A percentile compares a stretch with the other conserved stretches of the same genome.
Evolutionary conservation across 2,888 invertebrate genomes (phyloP).

Genomic region (Bombylius major): DNA sequence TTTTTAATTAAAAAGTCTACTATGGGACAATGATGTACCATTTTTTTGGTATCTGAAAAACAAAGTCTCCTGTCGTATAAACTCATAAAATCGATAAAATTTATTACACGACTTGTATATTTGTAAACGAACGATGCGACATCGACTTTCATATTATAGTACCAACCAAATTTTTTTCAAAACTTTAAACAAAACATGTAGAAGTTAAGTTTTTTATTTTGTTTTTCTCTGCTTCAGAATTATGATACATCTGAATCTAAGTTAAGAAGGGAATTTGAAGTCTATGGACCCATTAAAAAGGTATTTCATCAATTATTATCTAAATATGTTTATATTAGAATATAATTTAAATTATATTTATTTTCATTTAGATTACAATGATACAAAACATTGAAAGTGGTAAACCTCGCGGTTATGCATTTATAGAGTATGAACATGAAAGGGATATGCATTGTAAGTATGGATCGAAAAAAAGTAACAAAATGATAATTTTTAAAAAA

Average conservation of each 20-base stretch:
- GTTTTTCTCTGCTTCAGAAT: slow-evolving; percentile 54
- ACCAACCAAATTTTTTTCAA: no score
- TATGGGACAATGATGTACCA: no score
- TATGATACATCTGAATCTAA: slow-evolving; percentile 99
- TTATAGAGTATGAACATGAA: slow-evolving; percentile 99
- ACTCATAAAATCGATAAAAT: no score
- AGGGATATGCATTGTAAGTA: slow-evolving; percentile 99
- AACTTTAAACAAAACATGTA: no score
- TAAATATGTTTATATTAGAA: no score
- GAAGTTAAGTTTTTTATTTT: neutral
- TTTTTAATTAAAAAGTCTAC: neutral
- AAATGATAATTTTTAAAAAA: neutral
- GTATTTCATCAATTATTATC: slow-evolving; percentile 43
- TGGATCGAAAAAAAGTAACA: neutral
- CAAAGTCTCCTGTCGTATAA: no score
- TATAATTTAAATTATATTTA: slow-evolving; percentile 1
- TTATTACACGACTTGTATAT: no score
- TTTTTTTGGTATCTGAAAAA: no score
- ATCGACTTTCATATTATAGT: no score
- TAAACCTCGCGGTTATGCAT: slow-evolving; percentile 97
- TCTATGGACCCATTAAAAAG: slow-evolving; percentile 94
- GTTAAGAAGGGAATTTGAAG: slow-evolving; percentile 92
- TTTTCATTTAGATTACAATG: slow-evolving; percentile 64
- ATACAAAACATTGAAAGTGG: slow-evolving; percentile 74
- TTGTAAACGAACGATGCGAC: no score